Evolutionary conservation across 2,888 invertebrate genomes (phyloP), one percentile per base, ranked within the genome.

Genomic region (Melanostoma mellinum): DNA sequence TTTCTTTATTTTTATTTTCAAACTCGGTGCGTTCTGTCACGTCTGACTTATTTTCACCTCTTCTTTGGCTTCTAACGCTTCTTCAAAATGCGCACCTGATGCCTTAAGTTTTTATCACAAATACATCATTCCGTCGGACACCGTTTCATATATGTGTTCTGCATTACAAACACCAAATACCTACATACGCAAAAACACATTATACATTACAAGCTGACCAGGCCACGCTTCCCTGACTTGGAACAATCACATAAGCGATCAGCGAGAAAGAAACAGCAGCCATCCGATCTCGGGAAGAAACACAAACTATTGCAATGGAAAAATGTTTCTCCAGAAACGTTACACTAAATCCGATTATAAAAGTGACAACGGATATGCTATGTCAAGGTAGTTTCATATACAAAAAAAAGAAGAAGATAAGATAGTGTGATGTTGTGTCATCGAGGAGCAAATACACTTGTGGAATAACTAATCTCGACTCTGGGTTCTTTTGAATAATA

Each of bases 21-120:
- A 73, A 72, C 72, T 65, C 69, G 68, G 50, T 63, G 68, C 61
- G 52, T 77, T 73, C 50, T 77, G 82, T 82, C 82, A 82, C 82
- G 78, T 82, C 50, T 78, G 82, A 82, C 77, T 82, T 78, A 82
- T 82, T 82, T 82, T 82, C 73, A 73, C 67, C 72, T 73, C 60
- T 82, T 44, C 73, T 53, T 48, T 52, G 40, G n/a, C 67, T 67
- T 65, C 71, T 81, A 82, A 73, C 77, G 40, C 63, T 73, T 73
- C 63, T 73, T 73, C 78, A 69, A 63, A 82, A 63, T 67, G 65
- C 60, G 42, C 81, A 82, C 81, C 67, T 82, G 81, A 81, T 81
- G 81, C 60, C 76, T 42, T 60, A 55, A 52, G 35, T 81, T 60
- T 42, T 81, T 81, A 81, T 81, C 72, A 77, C 42, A 67, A 33